Percentiles rank a stretch among this genome's conserved stretches.
These are phyloP conservation scores for Ochropacha duplaris DNA, from an alignment of 2,888 invertebrate species.

Conservation along the genomic window DNA sequence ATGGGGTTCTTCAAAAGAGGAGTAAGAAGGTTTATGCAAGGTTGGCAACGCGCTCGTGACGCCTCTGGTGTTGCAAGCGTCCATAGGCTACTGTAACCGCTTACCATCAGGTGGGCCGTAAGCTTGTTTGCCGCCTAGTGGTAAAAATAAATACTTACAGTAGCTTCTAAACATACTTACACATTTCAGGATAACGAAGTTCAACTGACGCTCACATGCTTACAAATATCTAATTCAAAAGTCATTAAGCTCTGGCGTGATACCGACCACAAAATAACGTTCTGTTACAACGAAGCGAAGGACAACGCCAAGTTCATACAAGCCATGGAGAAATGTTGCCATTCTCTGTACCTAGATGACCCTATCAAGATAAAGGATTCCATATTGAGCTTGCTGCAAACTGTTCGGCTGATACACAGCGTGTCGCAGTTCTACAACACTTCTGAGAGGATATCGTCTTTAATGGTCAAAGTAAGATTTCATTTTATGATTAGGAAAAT, in stretches of 20 bases:
- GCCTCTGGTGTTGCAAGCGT: too few species aligned
- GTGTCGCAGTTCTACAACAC: constrained; percentile 98
- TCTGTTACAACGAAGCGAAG: constrained; percentile 97
- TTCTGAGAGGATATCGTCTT: constrained; percentile 96
- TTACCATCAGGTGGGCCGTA: too few species aligned
- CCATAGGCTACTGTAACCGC: too few species aligned
- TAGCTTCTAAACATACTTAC: background rate
- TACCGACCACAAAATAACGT: constrained; percentile 94
- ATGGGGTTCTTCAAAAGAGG: too few species aligned
- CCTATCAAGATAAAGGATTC: constrained; percentile 96
- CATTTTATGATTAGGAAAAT: background rate
- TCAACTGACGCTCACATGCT: constrained; percentile 88
- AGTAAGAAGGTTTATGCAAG: too few species aligned
- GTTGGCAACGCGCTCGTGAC: too few species aligned
- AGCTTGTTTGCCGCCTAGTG: too few species aligned
- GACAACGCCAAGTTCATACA: constrained; percentile 97
- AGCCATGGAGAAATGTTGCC: constrained; percentile 96
- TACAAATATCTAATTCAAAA: constrained; percentile 90
- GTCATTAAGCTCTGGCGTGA: constrained; percentile 92
- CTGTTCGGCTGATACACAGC: constrained; percentile 95
- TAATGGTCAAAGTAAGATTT: constrained; percentile 95
- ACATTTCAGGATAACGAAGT: constrained; percentile 87
- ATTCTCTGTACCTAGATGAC: constrained; percentile 95
- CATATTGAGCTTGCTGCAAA: constrained; percentile 93
- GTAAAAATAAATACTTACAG: too few species aligned